Evolutionary conservation across 2,113 vertebrate species (phyloP).

Genomic region (Tichodroma muraria): DNA sequence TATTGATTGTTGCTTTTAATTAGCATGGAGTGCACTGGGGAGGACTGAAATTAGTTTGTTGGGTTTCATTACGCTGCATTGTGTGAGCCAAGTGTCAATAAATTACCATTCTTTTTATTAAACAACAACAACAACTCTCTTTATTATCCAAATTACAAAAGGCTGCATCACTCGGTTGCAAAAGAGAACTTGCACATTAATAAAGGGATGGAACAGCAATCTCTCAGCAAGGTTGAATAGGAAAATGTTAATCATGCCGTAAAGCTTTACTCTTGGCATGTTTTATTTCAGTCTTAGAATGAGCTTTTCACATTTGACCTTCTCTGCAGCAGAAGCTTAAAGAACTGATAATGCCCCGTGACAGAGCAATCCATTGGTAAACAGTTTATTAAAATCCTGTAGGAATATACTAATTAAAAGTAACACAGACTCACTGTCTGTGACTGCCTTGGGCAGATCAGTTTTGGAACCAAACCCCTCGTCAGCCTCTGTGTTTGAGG

Average conservation of each 20-base stretch:
- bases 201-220: constrained; percentile 21
- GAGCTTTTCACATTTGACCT: constrained; percentile 28
- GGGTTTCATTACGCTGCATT: constrained; percentile 40
- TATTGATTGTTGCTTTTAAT: constrained; percentile 58
- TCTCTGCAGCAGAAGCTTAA: background rate
- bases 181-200: constrained; percentile 36
- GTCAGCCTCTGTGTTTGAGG: background rate
- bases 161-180: constrained; percentile 24
- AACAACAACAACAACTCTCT: constrained; percentile 34
- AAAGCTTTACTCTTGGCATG: background rate
- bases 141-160: constrained; percentile 62
- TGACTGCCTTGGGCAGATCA: background rate
- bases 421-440: background rate
- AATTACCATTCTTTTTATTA: constrained; percentile 57
- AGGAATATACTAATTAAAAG: constrained; percentile 3
- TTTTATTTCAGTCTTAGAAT: constrained; percentile 2
- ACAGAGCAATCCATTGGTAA: background rate
- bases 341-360: background rate
- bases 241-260: constrained; percentile 40
- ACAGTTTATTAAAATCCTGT: background rate
- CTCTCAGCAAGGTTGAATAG: constrained; percentile 8
- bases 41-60: constrained; percentile 37
- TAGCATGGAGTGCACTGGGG: background rate
- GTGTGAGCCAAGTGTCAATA: constrained; percentile 51
- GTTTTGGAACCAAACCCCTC: background rate